A percentile compares a stretch with the other conserved stretches of the same genome.
Conservation (phyloP, 2,113 vertebrate genomes). For the Amphiprion ocellaris region DNA sequence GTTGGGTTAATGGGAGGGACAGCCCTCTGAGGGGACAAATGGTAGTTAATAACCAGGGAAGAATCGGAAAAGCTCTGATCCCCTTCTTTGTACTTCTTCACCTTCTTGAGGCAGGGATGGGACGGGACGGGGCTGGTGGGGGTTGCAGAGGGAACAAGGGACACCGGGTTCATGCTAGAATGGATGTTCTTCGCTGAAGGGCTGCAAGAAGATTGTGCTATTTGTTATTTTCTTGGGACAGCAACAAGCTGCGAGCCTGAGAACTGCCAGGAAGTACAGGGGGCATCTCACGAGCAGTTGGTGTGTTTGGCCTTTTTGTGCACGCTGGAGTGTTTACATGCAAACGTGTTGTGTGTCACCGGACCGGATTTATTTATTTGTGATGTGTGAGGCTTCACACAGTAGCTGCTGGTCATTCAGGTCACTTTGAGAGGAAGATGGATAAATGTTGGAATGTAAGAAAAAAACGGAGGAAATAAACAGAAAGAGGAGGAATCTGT, state of each 20-base stretch:
- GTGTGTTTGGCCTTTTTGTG: constrained; percentile 21
- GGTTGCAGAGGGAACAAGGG: constrained; percentile 50
- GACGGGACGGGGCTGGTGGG: constrained; percentile 34
- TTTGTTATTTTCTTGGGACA: constrained; percentile 66
- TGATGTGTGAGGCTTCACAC: constrained; percentile 48
- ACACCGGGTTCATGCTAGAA: constrained; percentile 70
- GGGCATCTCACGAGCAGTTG: constrained; percentile 3
- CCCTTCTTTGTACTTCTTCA: constrained; percentile 78
- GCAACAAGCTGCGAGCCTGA: constrained; percentile 44
- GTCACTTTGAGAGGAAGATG: constrained; percentile 3
- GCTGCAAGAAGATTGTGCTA: constrained; percentile 46
- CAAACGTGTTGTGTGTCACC: constrained; percentile 16
- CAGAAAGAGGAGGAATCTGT: neutral
- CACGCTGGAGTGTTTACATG: constrained; percentile 29
- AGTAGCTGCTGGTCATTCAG: constrained; percentile 47
- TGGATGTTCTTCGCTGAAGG: constrained; percentile 57
- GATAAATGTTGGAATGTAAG: neutral
- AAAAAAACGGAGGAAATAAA: neutral
- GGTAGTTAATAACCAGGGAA: constrained; percentile 84
- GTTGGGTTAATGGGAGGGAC: constrained; percentile 85
- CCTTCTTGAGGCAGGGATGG: constrained; percentile 63
- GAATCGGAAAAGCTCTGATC: constrained; percentile 83
- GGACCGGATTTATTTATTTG: constrained; percentile 61
- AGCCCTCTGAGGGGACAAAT: constrained; percentile 78
- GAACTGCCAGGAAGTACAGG: constrained; percentile 23